A percentile compares a stretch with the other conserved stretches of the same genome.
These are phyloP conservation scores for Prenolepis imparis DNA, from an alignment of 2,888 invertebrate species.

Conservation along the genomic window DNA sequence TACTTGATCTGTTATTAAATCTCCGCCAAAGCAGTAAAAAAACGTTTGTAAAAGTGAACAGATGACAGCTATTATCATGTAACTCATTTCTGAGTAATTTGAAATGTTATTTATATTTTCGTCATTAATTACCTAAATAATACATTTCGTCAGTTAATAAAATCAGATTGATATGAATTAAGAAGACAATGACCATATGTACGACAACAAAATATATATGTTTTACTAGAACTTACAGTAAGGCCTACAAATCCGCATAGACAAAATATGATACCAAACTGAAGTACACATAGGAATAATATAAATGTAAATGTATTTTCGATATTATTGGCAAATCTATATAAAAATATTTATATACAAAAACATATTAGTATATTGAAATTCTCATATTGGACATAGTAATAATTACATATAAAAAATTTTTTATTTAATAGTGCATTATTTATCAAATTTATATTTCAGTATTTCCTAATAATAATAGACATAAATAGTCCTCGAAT, in stretches of 20 bases:
- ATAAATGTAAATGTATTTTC: slow-evolving; percentile 38
- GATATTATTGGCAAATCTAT: slow-evolving; percentile 29
- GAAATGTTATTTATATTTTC: background rate
- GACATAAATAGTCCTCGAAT: no score
- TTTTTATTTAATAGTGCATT: no score
- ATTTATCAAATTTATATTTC: no score
- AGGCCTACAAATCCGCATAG: slow-evolving; percentile 26
- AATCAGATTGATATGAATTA: background rate
- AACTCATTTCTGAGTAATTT: background rate
- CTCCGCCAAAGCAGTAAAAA: background rate
- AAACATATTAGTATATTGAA: background rate
- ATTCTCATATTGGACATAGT: background rate
- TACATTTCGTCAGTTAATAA: background rate
- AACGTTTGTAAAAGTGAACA: background rate
- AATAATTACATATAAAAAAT: background rate
- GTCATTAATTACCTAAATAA: background rate
- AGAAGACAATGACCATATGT: no score
- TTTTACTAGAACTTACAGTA: slow-evolving; percentile 35
- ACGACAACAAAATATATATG: background rate
- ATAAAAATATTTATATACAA: background rate
- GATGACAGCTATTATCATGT: background rate
- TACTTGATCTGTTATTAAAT: background rate
- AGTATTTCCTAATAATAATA: no score
- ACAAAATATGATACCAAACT: slow-evolving; percentile 25
- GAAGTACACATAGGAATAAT: slow-evolving; percentile 19